These are phyloP conservation scores for Drosophila infuscata DNA, from an alignment of 2,888 invertebrate genomes.

Conservation along the genomic window DNA sequence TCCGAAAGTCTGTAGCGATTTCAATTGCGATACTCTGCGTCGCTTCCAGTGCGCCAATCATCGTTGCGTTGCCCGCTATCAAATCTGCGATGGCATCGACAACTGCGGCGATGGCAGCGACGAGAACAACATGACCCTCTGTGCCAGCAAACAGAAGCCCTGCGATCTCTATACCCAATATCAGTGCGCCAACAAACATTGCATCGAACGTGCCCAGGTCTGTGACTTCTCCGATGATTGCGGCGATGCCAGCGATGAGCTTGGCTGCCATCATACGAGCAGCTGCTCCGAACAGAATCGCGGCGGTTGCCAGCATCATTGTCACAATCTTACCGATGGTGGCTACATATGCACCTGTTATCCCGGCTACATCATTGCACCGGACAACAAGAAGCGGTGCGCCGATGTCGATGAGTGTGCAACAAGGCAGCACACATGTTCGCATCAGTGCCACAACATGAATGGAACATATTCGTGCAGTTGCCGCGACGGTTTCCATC, in stretches of 20 bases:
- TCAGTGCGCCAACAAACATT: slow-evolving; percentile 94
- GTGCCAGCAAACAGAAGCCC: slow-evolving; percentile 90
- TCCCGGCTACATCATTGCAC: slow-evolving; percentile 93
- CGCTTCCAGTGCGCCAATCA: slow-evolving; percentile 96
- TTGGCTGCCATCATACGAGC: slow-evolving; percentile 92
- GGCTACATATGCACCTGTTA: slow-evolving; percentile 97
- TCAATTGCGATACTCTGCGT: slow-evolving; percentile 93
- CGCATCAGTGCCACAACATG: slow-evolving; percentile 96
- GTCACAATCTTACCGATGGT: slow-evolving; percentile 92
- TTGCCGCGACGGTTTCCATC: slow-evolving; percentile 93
- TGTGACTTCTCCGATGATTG: slow-evolving; percentile 97
- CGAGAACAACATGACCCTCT: slow-evolving; percentile 97
- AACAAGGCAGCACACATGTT: slow-evolving; percentile 93
- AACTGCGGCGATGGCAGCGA: slow-evolving; percentile 98
- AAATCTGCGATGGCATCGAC: slow-evolving; percentile 95
- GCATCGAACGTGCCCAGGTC: slow-evolving; percentile 91
- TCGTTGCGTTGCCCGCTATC: slow-evolving; percentile 93
- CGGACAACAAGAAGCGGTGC: slow-evolving; percentile 93
- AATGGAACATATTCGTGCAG: slow-evolving; percentile 96
- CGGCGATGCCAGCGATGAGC: slow-evolving; percentile 95
- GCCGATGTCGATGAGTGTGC: slow-evolving; percentile 96
- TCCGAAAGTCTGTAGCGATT: slow-evolving; percentile 91
- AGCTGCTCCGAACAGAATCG: slow-evolving; percentile 87
- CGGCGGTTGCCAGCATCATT: slow-evolving; percentile 97
- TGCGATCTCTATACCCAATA: slow-evolving; percentile 93